Conservation (phyloP, 2,113 vertebrate species). For the Opisthocomus hoazin region DNA sequence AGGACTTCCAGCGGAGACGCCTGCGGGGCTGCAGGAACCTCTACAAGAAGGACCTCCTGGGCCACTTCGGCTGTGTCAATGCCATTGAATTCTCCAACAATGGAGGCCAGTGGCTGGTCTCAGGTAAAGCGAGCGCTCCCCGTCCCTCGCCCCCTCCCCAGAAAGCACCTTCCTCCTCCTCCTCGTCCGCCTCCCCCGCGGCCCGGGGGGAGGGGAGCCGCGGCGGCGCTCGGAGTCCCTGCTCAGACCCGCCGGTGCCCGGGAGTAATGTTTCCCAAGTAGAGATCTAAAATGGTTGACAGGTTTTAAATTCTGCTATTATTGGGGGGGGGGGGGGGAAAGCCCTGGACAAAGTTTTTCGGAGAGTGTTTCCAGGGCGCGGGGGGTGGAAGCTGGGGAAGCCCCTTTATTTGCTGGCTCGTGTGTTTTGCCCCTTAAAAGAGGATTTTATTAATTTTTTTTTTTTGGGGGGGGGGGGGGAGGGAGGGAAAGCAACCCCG, state of each 20-base stretch:
- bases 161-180: neutral
- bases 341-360: constrained; percentile 36
- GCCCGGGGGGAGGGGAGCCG: constrained; percentile 27
- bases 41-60: constrained; percentile 94
- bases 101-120: constrained; percentile 97
- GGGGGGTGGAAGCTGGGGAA: neutral
- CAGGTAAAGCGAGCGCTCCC: constrained; percentile 78
- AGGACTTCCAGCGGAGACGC: constrained; percentile 92
- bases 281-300: constrained; percentile 77
- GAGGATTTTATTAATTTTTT: neutral
- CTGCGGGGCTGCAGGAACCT: constrained; percentile 91
- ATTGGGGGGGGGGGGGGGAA: neutral
- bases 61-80: constrained; percentile 98
- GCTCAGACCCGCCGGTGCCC: neutral
- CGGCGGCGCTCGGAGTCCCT: constrained; percentile 12
- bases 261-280: constrained; percentile 21
- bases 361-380: neutral
- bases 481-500: neutral
- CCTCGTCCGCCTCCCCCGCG: neutral
- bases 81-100: constrained; percentile 99
- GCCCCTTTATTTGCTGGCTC: neutral
- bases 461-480: neutral
- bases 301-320: constrained; percentile 60
- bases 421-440: neutral
- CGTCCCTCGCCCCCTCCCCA: constrained; percentile 3